Evolutionary conservation across 2,113 vertebrate species (phyloP).

Genomic region (Helogale parvula): DNA sequence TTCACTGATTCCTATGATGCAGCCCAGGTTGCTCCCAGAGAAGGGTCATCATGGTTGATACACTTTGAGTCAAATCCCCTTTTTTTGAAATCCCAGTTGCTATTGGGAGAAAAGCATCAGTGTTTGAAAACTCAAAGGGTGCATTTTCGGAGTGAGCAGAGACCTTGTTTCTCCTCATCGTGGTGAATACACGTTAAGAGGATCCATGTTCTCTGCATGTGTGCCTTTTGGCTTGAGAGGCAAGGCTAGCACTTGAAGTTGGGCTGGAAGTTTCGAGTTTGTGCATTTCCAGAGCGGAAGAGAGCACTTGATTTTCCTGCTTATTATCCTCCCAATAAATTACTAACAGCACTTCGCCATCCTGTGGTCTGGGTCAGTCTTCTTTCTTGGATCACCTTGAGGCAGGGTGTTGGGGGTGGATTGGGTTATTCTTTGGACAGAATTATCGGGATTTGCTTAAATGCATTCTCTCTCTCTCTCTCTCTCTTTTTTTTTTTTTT

Average conservation of each 20-base stretch:
- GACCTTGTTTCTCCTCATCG: background rate
- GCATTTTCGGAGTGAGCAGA: conserved; percentile 14
- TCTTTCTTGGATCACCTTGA: background rate
- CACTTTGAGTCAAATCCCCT: background rate
- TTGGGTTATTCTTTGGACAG: background rate
- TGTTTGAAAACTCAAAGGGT: background rate
- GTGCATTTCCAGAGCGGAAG: background rate
- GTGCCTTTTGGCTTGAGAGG: background rate
- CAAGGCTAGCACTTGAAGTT: background rate
- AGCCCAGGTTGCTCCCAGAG: background rate
- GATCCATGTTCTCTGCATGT: background rate
- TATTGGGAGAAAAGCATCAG: background rate
- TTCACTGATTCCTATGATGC: background rate
- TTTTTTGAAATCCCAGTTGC: background rate
- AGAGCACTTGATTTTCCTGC: background rate
- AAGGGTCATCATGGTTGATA: background rate
- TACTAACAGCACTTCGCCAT: background rate
- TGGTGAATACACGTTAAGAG: background rate
- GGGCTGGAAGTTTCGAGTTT: background rate
- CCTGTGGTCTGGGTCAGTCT: background rate
- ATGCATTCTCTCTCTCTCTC: background rate
- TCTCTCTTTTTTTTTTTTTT: no score
- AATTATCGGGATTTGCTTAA: background rate
- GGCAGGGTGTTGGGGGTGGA: no score
- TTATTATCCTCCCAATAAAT: background rate